Base-by-base conservation (phyloP, 1,140 invertebrate species). In the Drosophila truncata region DNA sequence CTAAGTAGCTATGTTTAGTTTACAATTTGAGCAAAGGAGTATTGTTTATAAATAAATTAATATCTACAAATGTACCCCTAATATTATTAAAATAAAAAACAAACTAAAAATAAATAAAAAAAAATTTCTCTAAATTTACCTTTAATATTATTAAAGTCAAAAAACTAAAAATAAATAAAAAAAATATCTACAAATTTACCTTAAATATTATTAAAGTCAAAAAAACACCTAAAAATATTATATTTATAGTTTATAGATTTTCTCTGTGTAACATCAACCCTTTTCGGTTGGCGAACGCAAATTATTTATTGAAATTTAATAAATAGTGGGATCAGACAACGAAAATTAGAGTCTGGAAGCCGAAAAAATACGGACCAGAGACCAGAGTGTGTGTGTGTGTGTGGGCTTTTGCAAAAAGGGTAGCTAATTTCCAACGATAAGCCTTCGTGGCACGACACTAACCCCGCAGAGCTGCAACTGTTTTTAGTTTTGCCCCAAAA, bases 241-340 rank as follows among this genome's bases (percentile, higher is more conserved):
- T 14, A 9, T 14, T 33, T n/a, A 33, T 18, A 33, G n/a, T 13
- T 3, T 14, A 33, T 14, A 33, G 16, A 33, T 13, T 42, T 25
- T 57, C 14, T 11, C 16, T 27, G 42, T 75, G 75, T 41, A 50
- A 13, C 52, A 25, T 37, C 81, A 50, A 78, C 69, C 80, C 85
- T 74, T 80, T 78, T 62, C 67, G n/a, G n/a, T 49, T 46, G 31
- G 31, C 81, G 80, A 72, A 60, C 74, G 77, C n/a, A 88, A 85
- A 91, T 84, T 87, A 91, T 88, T 91, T 91, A 91, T 91, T 88
- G 87, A 87, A 91, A 91, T 91, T 91, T 91, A 81, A 91, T 91
- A 91, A 91, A 91, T 91, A 88, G 81, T 88, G 83, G 88, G 83
- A 91, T 91, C 88, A 91, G 88, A 91, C 88, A 87, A 91, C 82